Evolutionary conservation across 2,888 invertebrate genomes (phyloP), one percentile per base, ranked within the genome.

Genomic region (Pterostichus niger): DNA sequence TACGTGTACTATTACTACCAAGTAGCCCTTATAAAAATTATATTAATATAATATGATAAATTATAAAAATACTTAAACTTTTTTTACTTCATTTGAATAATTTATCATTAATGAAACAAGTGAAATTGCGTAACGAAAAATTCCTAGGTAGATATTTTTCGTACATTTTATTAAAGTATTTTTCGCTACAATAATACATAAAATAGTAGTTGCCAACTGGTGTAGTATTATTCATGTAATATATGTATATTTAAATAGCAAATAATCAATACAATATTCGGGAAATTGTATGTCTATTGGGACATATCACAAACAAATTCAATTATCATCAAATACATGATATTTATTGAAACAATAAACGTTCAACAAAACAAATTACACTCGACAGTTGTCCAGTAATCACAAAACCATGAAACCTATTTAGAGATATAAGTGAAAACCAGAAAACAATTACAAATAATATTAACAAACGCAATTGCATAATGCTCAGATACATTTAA

Each of bases 291-390:
- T 24, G 64, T 64, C 35, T 33, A 64, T 11, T 33, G 64, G 64
- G 64, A 64, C 35, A 64, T 61, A 61, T 64, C 64, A 64, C n/a
- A 64, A 64, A 64, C 35, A 64, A 64, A 64, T 35, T 35, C 64
- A 64, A 33, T 64, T 40, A 35, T 35, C 49, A 61, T 61, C n/a
- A 33, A 11, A 61, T 11, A 64, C 35, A 31, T 1, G 35, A 64
- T 64, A 64, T 61, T 33, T 35, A 61, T 35, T 64, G 64, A 64
- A 64, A 64, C 64, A 64, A 64, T 64, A 64, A 33, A 64, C 64
- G 64, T n/a, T 35, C 6, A 64, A 35, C 31, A 64, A 64, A 64
- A 64, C 64, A 64, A 64, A 64, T 64, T 64, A 64, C 35, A 64
- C 64, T 33, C 4, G 35, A 10, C 13, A 33, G 35, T 64, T 40